Evolutionary conservation across 2,113 vertebrate genomes (phyloP).

Genomic region (Etia nguti): DNA sequence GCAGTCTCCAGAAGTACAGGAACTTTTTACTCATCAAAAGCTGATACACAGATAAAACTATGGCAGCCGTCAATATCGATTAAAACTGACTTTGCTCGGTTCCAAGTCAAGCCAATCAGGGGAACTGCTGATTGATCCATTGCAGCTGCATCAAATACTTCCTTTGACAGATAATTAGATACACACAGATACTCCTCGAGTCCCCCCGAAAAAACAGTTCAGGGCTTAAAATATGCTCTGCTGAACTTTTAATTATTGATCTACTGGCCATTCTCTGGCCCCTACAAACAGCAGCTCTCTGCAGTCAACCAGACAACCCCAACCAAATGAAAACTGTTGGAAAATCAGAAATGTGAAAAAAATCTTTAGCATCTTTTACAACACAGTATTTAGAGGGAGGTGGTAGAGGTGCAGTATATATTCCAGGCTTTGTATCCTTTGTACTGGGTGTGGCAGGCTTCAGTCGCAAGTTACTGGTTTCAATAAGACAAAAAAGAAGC

Average conservation of each 20-base stretch:
- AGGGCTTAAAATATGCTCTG: background rate
- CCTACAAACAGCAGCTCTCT: background rate
- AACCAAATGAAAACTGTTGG: background rate
- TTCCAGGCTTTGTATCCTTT: background rate
- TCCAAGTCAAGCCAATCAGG: background rate
- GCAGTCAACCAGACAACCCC: background rate
- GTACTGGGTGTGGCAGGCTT: background rate
- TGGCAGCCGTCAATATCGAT: background rate
- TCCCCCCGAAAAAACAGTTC: background rate
- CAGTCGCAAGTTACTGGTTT: background rate
- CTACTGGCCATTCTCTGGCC: background rate
- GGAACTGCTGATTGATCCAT: background rate
- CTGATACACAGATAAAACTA: background rate
- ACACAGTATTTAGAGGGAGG: background rate
- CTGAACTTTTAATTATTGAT: conserved; percentile 1
- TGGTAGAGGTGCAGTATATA: background rate
- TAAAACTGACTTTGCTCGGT: background rate
- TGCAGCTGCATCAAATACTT: background rate
- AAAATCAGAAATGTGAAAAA: background rate
- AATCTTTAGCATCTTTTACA: background rate
- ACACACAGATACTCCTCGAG: background rate
- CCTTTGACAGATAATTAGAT: background rate
- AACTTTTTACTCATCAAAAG: background rate
- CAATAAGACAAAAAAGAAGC: background rate
- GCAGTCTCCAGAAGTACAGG: background rate